Base-by-base conservation (phyloP, 1,140 invertebrate genomes). In the Doryteuthis pealeii region DNA sequence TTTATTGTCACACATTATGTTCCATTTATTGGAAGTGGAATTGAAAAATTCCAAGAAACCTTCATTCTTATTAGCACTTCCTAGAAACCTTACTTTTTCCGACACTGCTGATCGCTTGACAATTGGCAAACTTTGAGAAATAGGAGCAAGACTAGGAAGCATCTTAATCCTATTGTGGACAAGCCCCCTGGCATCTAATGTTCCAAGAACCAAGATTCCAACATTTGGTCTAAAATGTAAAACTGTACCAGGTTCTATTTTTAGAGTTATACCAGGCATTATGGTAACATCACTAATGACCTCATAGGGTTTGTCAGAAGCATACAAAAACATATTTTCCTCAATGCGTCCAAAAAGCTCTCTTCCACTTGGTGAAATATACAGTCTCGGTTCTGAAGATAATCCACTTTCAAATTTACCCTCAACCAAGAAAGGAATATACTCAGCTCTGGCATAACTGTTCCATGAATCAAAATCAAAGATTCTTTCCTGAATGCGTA, bases 401-500 rank as follows among this genome's bases (percentile, higher is more conserved):
- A 81, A 26, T 32, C 74, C 71, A 62, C 82, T 80, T 71, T 83
- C 78, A 62, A 86, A 82, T 77, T 84, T 82, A 30, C 84, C 77
- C 15, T 75, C 76, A 8, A 82, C 79, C n/a, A 98, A 90, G 87
- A 93, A 99, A 0, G 97, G 97, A 74, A 92, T 90, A 87, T 94
- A 99, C 28, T 93, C 90, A 0, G 96, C 96, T 49, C 97, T 91
- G 0, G 96, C 96, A 86, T 96, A 97, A 88, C 96, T 96, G 85
- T 99, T 99, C 98, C 98, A 99, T 84, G 99, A 97, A 87, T 99
- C 96, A 89, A 99, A 99, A 89, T 99, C 98, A 87, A 99, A 99
- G 79, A 99, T 98, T 84, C 93, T 91, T 68, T 92, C 90, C 77
- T 92, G 90, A 35, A 99, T 99, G 43, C 90, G 87, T 8, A 85